Evolutionary conservation across 1,140 invertebrate genomes (phyloP).

Genomic region (Dinoponera quadriceps): DNA sequence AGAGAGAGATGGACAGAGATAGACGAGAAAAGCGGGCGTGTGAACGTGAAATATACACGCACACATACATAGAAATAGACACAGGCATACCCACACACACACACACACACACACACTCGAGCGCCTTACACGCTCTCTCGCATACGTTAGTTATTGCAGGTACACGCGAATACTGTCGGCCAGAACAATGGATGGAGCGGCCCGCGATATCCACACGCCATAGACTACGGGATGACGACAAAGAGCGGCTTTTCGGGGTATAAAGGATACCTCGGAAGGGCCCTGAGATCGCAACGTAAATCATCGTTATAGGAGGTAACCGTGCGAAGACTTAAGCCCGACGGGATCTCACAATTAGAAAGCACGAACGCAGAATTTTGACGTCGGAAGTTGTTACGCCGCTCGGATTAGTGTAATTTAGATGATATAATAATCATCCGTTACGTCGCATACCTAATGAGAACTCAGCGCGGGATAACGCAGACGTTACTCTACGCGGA

Average conservation of each 20-base stretch:
- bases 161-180: constrained; percentile 45
- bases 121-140: not conserved
- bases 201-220: constrained; percentile 66
- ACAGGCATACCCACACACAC: not conserved
- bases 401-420: constrained; percentile 53
- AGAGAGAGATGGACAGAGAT: not conserved
- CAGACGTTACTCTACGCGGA: constrained; percentile 6
- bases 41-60: not conserved
- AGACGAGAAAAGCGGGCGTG: constrained; percentile 6
- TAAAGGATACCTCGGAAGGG: constrained; percentile 67
- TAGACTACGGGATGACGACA: constrained; percentile 68
- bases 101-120: not conserved
- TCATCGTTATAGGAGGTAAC: constrained; percentile 69
- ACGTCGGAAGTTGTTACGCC: constrained; percentile 58
- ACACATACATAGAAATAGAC: constrained; percentile 12
- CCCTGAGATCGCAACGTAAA: constrained; percentile 65
- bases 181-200: constrained; percentile 69
- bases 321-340: constrained; percentile 60
- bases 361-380: constrained; percentile 63
- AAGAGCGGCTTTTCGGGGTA: constrained; percentile 69
- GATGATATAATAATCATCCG: constrained; percentile 55
- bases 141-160: constrained; percentile 60
- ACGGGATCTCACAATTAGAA: constrained; percentile 71
- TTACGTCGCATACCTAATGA: constrained; percentile 25
- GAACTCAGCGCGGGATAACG: not conserved